Percentiles rank a stretch among this genome's conserved stretches.
Evolutionary conservation across 2,888 invertebrate species (phyloP).

Genomic region (Ceramica pisi): DNA sequence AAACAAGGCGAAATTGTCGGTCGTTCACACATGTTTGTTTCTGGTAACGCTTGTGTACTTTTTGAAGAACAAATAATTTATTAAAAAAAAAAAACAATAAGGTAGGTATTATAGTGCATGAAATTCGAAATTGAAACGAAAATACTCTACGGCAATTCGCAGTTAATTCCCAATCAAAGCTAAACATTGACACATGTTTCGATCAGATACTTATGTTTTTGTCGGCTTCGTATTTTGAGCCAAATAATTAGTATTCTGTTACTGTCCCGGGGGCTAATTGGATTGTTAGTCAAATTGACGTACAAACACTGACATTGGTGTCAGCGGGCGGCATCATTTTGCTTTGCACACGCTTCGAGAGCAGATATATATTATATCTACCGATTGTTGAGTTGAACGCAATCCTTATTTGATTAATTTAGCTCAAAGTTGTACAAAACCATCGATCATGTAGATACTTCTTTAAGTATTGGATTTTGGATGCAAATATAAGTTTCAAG

Average conservation of each 20-base stretch:
- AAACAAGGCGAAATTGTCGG: too few relatives aligned
- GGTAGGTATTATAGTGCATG: too few relatives aligned
- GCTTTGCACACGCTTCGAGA: constrained; percentile 35
- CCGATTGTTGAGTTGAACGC: background rate
- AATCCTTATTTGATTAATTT: background rate
- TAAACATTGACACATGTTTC: constrained; percentile 38
- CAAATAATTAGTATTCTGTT: constrained; percentile 80
- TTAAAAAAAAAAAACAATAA: background rate
- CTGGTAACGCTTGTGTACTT: too few relatives aligned
- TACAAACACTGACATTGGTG: constrained; percentile 70
- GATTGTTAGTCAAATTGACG: constrained; percentile 80
- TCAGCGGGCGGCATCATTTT: constrained; percentile 66
- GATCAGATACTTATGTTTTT: constrained; percentile 55
- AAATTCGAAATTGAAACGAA: background rate
- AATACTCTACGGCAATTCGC: background rate
- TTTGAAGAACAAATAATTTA: background rate
- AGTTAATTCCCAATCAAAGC: constrained; percentile 19
- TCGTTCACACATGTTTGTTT: too few relatives aligned
- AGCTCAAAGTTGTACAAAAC: background rate
- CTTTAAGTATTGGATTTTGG: too few relatives aligned
- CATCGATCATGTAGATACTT: too few relatives aligned
- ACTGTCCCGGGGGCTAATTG: constrained; percentile 76
- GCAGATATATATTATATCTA: background rate
- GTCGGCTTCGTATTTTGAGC: constrained; percentile 64
- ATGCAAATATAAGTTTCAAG: too few relatives aligned